Evolutionary conservation across 2,888 invertebrate genomes (phyloP), one percentile per base, ranked within the genome.

Genomic region (Chrysolina oricalcia): DNA sequence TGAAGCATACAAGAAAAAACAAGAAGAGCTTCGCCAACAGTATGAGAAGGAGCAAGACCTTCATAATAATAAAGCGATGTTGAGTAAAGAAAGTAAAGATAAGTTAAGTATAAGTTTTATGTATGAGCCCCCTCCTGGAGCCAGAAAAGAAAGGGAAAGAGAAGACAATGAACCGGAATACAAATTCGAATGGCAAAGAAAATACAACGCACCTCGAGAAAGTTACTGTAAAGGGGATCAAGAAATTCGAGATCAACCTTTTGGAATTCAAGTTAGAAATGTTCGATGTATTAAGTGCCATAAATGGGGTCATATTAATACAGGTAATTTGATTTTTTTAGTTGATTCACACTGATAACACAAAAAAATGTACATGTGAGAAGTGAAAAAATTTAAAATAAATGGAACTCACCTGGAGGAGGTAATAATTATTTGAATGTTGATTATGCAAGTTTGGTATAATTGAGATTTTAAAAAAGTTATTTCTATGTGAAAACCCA

Each of bases 181-280:
- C 85, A 99, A 99, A 89, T 99, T 99, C 90, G 99, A 99, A 87
- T 99, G 99, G 99, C 99, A 99, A 65, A 92, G 99, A 63, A 99
- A 99, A 88, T 99, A 97, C 86, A 99, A 99, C 90, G 99, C 99
- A 6, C 99, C 99, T 0, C 92, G 99, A 88, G 99, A 99, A 90
- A 97, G 97, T 84, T 99, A 98, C 88, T 98, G 98, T 85, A 98
- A 98, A 88, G 97, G 97, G 19, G 98, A 99, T 87, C 97, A 97
- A 79, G 97, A 97, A 88, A 99, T 99, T 84, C 92, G 97, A 75
- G 99, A 99, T 90, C 98, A 99, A 88, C 99, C 99, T 0, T 99
- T 99, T 91, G 99, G 99, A 48, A 99, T 99, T 84, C 94, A 98
- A 89, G 98, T 98, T 2, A 91, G 98, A 71, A 98, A 99, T 90